phyloP scores from a whole-genome alignment of 2,797 vertebrate genomes.

The Helostoma temminkii region DNA sequence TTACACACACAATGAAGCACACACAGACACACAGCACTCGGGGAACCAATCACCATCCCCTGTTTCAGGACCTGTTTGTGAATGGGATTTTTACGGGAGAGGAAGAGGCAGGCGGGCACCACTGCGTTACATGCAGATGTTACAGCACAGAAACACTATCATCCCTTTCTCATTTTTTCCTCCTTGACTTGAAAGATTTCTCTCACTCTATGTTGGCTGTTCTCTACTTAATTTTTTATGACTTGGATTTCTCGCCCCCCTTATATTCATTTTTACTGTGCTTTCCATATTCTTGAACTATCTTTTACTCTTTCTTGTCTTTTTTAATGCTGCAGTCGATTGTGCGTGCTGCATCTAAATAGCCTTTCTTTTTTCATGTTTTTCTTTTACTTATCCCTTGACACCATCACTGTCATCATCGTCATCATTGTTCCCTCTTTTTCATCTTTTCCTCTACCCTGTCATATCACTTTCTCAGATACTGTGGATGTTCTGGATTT shows the following conservation, averaged over 20 bases:
- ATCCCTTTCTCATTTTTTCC: conserved; percentile 32
- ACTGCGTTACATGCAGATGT: conserved; percentile 60
- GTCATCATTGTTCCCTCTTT: conserved; percentile 11
- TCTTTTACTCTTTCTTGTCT: conserved; percentile 9
- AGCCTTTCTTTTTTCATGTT: conserved; percentile 4
- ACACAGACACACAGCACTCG: conserved; percentile 52
- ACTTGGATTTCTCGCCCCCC: neutral
- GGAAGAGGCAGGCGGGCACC: conserved; percentile 42
- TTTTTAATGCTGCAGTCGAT: conserved; percentile 35
- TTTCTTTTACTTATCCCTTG: conserved; percentile 20
- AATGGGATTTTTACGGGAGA: conserved; percentile 78
- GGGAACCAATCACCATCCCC: conserved; percentile 74
- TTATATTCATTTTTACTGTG: conserved; percentile 13
- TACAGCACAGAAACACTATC: conserved; percentile 28
- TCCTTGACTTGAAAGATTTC: conserved; percentile 16
- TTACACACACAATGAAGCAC: conserved; percentile 16
- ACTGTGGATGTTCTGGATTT: conserved; percentile 34
- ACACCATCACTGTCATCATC: conserved; percentile 4
- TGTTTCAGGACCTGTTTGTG: conserved; percentile 78
- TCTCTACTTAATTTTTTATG: conserved; percentile 27
- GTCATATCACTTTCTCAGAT: conserved; percentile 36
- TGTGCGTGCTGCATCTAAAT: conserved; percentile 33
- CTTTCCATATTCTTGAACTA: conserved; percentile 46
- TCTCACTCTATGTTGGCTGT: conserved; percentile 7
- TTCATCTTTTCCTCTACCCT: conserved; percentile 16